phyloP scores from a whole-genome alignment of 2,888 invertebrate species.

The Conomelus anceps region DNA sequence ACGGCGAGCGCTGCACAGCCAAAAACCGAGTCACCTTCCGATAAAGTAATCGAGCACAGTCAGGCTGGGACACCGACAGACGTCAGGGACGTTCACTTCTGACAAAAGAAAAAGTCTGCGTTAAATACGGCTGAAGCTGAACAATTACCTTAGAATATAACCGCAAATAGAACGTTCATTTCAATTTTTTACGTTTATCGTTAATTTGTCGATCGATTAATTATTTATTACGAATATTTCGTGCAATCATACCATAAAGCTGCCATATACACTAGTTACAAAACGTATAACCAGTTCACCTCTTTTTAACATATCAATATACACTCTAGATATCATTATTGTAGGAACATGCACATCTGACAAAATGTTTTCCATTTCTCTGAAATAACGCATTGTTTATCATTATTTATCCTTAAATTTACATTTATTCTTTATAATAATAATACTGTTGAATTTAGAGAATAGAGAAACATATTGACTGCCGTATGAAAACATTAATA shows the following conservation, averaged over 20 bases:
- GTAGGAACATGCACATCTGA: background rate
- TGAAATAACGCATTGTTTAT: background rate
- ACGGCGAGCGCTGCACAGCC: slow-evolving; percentile 39
- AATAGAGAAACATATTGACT: too few species aligned
- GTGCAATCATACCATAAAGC: background rate
- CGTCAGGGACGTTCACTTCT: slow-evolving; percentile 73
- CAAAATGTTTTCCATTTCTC: background rate
- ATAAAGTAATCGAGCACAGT: slow-evolving; percentile 40
- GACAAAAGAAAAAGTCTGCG: slow-evolving; percentile 17
- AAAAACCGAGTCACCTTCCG: slow-evolving; percentile 36
- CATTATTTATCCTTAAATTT: background rate
- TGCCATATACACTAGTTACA: background rate
- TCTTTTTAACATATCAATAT: background rate
- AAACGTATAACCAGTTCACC: background rate
- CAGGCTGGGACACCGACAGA: slow-evolving; percentile 79
- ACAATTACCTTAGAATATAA: background rate
- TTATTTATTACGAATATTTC: background rate
- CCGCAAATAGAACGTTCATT: background rate
- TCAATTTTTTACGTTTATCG: background rate
- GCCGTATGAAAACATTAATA: too few species aligned
- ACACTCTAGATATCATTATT: background rate
- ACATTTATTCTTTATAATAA: too few species aligned
- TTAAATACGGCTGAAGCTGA: background rate
- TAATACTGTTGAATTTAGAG: too few species aligned
- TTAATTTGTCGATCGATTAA: background rate